Evolutionary conservation across 2,113 vertebrate genomes (phyloP), one percentile per base, ranked within the genome.

Genomic region (Nyctereutes procyonoides): DNA sequence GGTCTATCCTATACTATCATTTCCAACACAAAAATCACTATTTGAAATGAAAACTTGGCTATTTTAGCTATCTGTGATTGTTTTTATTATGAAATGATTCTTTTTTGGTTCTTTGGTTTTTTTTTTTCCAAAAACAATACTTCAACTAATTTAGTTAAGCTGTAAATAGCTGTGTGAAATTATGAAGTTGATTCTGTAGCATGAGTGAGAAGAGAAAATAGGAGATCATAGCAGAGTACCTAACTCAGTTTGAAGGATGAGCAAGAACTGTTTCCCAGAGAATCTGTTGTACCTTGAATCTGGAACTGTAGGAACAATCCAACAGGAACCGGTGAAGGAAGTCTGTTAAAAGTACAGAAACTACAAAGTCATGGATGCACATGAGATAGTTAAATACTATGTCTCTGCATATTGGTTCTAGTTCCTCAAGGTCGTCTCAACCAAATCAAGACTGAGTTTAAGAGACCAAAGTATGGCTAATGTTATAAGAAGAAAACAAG

Each of bases 391-490:
- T 74, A 26, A 63, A 38, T 69, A 43, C 1, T n/a, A 4, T 24
- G 7, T 55, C 28, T 55, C 60, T 43, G 6, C 19, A 0, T 51
- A 30, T n/a, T 67, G 1, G 1, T 30, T 77, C 1, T 58, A 8
- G 8, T 2, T 88, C 20, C 86, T 4, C 90, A 90, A 93, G 38
- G 24, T 80, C 1, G 74, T 43, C 32, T 69, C 32, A 81, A n/a
- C 67, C 3, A 43, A 79, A 76, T 84, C 1, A 48, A 22, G 16
- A 67, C 16, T 73, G 53, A 48, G 60, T 86, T 60, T 60, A 73
- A 67, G 38, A 87, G 11, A 65, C 0, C 11, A 94, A 82, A 86
- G 38, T 85, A 53, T 55, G 22, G 2, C 28, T 80, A 19, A 55
- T 5, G 7, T 0, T 58, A n/a, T 15, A 32, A 14, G 13, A 13